Conservation (phyloP, 2,797 vertebrate species). For the Muscicapa comitata region DNA sequence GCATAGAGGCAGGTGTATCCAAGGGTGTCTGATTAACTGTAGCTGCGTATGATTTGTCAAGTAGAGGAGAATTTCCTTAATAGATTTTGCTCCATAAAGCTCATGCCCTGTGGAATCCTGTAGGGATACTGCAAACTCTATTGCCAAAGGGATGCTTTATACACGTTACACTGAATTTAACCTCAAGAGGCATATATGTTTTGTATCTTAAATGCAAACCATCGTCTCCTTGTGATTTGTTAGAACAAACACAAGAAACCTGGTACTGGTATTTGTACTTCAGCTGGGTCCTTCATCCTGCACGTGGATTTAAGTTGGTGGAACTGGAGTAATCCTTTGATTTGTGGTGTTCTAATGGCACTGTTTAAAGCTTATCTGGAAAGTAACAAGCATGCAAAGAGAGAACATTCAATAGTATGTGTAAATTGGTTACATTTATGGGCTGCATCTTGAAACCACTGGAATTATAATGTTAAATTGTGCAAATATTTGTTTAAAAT, state of each 20-base stretch:
- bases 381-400: conserved; percentile 82
- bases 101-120: conserved; percentile 75
- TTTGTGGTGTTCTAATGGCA: conserved; percentile 74
- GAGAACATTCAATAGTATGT: conserved; percentile 78
- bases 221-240: conserved; percentile 78
- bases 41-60: conserved; percentile 64
- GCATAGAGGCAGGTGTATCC: conserved; percentile 87
- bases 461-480: conserved; percentile 81
- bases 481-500: conserved; percentile 80
- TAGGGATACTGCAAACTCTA: conserved; percentile 79
- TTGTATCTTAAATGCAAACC: conserved; percentile 77
- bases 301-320: conserved; percentile 76
- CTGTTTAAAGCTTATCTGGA: conserved; percentile 76
- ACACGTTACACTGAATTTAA: conserved; percentile 76
- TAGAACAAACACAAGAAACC: conserved; percentile 75
- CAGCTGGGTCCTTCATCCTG: conserved; percentile 74
- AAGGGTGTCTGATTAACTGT: conserved; percentile 78
- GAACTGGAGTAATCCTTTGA: conserved; percentile 75
- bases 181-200: conserved; percentile 82
- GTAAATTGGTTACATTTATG: conserved; percentile 80
- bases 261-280: conserved; percentile 71
- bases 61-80: conserved; percentile 72
- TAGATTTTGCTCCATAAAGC: conserved; percentile 74
- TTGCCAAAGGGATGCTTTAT: conserved; percentile 84
- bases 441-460: conserved; percentile 80